Percentiles rank a stretch among this genome's conserved stretches.
phyloP scores from a whole-genome alignment of 23 tunicate species.

The Styela clava region DNA sequence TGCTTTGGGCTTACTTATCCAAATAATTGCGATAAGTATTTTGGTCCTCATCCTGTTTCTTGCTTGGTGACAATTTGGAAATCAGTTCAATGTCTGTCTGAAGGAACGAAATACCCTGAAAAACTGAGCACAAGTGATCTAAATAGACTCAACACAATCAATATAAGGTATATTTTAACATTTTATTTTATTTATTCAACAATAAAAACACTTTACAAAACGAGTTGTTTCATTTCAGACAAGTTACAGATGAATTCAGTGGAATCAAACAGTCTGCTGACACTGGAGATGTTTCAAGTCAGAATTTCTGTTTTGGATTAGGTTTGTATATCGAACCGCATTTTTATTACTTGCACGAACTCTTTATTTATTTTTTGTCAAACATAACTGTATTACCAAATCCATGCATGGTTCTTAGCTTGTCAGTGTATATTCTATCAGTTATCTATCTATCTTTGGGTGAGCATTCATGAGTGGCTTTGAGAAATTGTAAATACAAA shows the following conservation, averaged over 20 bases:
- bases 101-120: constrained; percentile 21
- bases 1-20: constrained; percentile 37
- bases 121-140: not conserved
- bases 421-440: no score
- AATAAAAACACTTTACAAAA: no score
- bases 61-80: constrained; percentile 14
- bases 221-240: constrained; percentile 20
- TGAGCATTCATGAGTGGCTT: no score
- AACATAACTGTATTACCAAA: no score
- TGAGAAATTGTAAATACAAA: no score
- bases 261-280: constrained; percentile 14
- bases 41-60: constrained; percentile 8
- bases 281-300: constrained; percentile 2
- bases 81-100: not conserved
- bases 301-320: not conserved
- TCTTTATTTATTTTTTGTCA: no score
- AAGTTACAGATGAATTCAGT: constrained; percentile 2
- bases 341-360: no score
- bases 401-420: no score
- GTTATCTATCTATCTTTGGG: no score
- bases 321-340: no score
- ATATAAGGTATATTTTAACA: no score
- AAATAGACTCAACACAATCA: not conserved
- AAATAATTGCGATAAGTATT: not conserved
- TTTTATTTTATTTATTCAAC: no score